phyloP scores from a whole-genome alignment of 1,140 invertebrate species.

The Drosophila miranda region DNA sequence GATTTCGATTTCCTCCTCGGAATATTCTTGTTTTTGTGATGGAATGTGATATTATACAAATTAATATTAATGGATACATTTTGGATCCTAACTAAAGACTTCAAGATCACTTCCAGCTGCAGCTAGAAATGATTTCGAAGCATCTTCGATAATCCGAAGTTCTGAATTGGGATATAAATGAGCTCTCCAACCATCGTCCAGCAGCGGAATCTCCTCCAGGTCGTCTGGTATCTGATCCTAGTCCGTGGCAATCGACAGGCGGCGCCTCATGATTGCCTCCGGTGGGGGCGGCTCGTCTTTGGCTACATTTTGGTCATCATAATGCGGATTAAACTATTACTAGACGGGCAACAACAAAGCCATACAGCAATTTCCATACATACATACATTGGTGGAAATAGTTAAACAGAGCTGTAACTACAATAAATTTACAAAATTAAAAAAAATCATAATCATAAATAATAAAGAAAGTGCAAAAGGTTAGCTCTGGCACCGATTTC shows the following conservation, averaged over 20 bases:
- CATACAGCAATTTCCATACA: conserved; percentile 72
- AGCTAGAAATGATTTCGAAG: conserved; percentile 40
- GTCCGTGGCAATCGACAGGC: conserved; percentile 73
- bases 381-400: conserved; percentile 73
- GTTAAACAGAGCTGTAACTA: conserved; percentile 73
- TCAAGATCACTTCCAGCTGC: conserved; percentile 27
- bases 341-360: conserved; percentile 56
- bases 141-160: conserved; percentile 57
- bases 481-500: not conserved
- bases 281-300: conserved; percentile 57
- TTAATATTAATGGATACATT: conserved; percentile 13
- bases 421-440: conserved; percentile 53
- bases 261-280: conserved; percentile 69
- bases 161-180: conserved; percentile 11
- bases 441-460: conserved; percentile 38
- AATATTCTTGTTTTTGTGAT: conserved; percentile 58
- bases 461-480: conserved; percentile 79
- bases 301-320: conserved; percentile 37
- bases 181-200: conserved; percentile 73
- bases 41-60: conserved; percentile 33
- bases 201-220: conserved; percentile 62
- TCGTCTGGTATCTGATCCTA: conserved; percentile 72
- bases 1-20: conserved; percentile 81
- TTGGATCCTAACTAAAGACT: conserved; percentile 4
- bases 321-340: conserved; percentile 31